A percentile compares a stretch with the other conserved stretches of the same genome.
phyloP scores from a whole-genome alignment of 2,113 vertebrate species.

The Engraulis encrasicolus region DNA sequence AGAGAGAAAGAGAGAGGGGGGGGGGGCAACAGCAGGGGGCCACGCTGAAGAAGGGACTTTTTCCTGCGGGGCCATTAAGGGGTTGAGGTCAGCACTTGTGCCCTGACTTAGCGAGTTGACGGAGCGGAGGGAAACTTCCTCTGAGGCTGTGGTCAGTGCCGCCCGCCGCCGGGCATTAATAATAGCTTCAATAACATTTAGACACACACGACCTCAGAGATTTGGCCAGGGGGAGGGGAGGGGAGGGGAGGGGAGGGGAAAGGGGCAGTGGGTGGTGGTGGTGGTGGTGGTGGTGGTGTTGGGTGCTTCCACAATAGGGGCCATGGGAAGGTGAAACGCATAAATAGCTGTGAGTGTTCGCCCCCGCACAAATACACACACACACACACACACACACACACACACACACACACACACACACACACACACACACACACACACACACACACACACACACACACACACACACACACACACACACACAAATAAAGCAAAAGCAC shows the following conservation, averaged over 20 bases:
- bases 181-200: not conserved
- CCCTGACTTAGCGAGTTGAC: not conserved
- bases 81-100: not conserved
- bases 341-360: not conserved
- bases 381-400: not conserved
- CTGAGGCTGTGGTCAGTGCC: not conserved
- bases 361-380: not conserved
- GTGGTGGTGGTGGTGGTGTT: not conserved
- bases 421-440: not conserved
- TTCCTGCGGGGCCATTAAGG: not conserved
- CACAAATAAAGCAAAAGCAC: too few relatives aligned
- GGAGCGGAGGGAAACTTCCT: not conserved
- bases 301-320: not conserved
- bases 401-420: not conserved
- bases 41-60: not conserved
- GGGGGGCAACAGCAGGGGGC: too few relatives aligned
- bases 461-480: not conserved
- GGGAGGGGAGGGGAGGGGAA: too few relatives aligned
- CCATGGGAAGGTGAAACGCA: not conserved
- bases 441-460: not conserved
- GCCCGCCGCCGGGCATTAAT: not conserved
- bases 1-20: too few relatives aligned
- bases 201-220: not conserved
- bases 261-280: too few relatives aligned
- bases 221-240: not conserved